Evolutionary conservation across 2,888 invertebrate species (phyloP), one percentile per base, ranked within the genome.

Genomic region (Nymphalis polychloros): DNA sequence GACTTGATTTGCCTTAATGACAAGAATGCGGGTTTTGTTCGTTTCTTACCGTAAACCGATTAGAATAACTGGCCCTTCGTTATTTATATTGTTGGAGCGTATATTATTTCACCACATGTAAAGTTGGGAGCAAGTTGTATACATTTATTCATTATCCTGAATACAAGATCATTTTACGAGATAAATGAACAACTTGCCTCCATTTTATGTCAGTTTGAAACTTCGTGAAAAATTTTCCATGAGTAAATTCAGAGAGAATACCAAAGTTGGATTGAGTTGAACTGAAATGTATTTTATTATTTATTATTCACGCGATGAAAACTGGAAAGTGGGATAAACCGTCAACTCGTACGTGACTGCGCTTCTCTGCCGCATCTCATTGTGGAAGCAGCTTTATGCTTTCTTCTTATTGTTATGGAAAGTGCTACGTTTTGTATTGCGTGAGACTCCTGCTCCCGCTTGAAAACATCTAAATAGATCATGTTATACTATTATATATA

Each of bases 261-360:
- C 65, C 63, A 69, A 70, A 72, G 68, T 74, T 69, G 73, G 69
- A 68, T 70, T 73, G 72, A 73, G 73, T 70, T 73, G 74, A 74
- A 73, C 72, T 70, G 81, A 83, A 85, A 84, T 88, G 82, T 85
- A 80, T 85, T 85, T 84, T 84, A 83, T 86, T 84, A 86, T 91
- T 89, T 89, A 88, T 89, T 88, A 90, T 89, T 87, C 86, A 85
- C 81, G 82, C 81, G 83, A 82, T 86, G 87, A 85, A 84, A 80
- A 85, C 84, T 87, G 82, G 87, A 86, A 89, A 90, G 87, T 86
- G 87, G 85, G 84, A 85, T 88, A 86, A 84, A 84, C 83, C 83
- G 84, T 86, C 84, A 81, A 77, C 77, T 73, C 77, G 86, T 84
- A 91, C 90, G 90, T 91, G 90, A 87, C 88, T 84, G 73, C 76